Evolutionary conservation across 2,797 vertebrate species (phyloP), one percentile per base, ranked within the genome.

Genomic region (Ptychobarbus kaznakovi): DNA sequence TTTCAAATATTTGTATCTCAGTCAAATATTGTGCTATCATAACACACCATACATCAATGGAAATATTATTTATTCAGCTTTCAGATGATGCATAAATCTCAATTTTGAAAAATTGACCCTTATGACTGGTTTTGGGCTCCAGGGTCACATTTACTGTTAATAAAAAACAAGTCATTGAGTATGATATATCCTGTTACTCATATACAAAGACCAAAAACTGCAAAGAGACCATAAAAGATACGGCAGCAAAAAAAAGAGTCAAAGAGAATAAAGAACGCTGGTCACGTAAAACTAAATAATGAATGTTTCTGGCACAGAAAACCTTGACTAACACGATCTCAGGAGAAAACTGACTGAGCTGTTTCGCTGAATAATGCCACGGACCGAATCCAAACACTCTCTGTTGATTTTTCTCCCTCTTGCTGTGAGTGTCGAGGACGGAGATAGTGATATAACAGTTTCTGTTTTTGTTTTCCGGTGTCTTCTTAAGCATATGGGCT

Each of bases 401-500:
- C 53, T 63, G 56, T 63, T 63, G n/a, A 44, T 44, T 61, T 25
- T 25, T 63, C 38, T 56, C 32, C 72, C 22, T 38, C 58, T 25
- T 65, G 46, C 73, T 7, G 46, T 53, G 44, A 66, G 44, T 44
- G 74, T 53, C 68, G 18, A 49, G 42, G 56, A 74, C 7, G 15
- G 16, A 63, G 35, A 20, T 9, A 42, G 35, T 56, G 49, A 69
- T 69, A 58, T 56, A 77, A 78, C 82, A 56, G 61, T 69, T 77
- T 69, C 46, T 69, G 63, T 84, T 35, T 63, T 69, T 84, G 74
- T 77, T 77, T 78, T 20, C n/a, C 18, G 12, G 73, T 69, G 74
- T 84, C 74, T 15, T 69, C 3, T 77, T 25, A 28, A 68, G 74
- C 82, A 78, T 84, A 84, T 77, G 81, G 32, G n/a, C 82, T 77